These are phyloP conservation scores for Eriosoma lanigerum DNA, from an alignment of 1,140 invertebrate species.

Conservation along the genomic window DNA sequence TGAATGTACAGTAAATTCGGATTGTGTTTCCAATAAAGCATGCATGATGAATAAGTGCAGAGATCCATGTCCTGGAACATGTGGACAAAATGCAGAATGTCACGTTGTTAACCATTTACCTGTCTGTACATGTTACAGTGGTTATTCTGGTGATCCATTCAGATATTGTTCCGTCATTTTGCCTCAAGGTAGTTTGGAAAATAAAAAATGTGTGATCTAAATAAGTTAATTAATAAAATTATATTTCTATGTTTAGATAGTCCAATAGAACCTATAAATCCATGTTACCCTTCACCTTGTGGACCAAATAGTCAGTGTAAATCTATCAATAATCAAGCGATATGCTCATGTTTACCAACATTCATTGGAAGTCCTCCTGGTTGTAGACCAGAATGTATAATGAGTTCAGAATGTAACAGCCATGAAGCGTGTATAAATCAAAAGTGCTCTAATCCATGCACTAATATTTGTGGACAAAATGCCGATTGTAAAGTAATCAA, in stretches of 20 bases:
- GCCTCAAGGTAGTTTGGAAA: slow-evolving; percentile 52
- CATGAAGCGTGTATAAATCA: slow-evolving; percentile 61
- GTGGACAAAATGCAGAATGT: slow-evolving; percentile 63
- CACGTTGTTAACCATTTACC: slow-evolving; percentile 63
- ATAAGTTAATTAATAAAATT: slow-evolving; percentile 11
- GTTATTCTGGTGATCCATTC: slow-evolving; percentile 64
- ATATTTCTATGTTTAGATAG: neutral
- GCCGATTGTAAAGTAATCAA: slow-evolving; percentile 63
- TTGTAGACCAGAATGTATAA: slow-evolving; percentile 62
- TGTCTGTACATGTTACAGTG: slow-evolving; percentile 63
- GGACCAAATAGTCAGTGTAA: slow-evolving; percentile 63
- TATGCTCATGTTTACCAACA: slow-evolving; percentile 61
- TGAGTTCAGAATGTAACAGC: slow-evolving; percentile 60
- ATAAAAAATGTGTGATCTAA: neutral
- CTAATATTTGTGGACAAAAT: slow-evolving; percentile 60
- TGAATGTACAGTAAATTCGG: slow-evolving; percentile 69
- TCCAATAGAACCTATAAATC: slow-evolving; percentile 58
- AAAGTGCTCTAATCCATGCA: slow-evolving; percentile 64
- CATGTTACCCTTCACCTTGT: slow-evolving; percentile 63
- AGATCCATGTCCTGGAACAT: slow-evolving; percentile 67
- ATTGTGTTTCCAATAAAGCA: slow-evolving; percentile 69
- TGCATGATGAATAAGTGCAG: slow-evolving; percentile 70
- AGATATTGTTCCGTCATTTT: slow-evolving; percentile 59
- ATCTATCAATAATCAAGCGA: slow-evolving; percentile 60
- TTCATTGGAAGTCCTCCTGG: slow-evolving; percentile 62